Base-by-base conservation (phyloP, 2,888 invertebrate species). In the Callinectes sapidus region DNA sequence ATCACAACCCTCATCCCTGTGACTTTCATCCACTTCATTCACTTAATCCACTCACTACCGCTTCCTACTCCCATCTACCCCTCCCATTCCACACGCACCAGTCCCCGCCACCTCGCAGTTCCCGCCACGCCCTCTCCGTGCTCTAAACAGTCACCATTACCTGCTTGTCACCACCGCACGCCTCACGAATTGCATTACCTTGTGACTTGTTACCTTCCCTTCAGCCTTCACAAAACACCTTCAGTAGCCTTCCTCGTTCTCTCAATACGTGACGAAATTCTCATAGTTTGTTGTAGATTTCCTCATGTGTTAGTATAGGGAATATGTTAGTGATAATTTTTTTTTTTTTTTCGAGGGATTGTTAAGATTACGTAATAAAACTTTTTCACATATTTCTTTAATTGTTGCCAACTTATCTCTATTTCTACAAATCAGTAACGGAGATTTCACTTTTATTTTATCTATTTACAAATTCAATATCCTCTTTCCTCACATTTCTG, bases 121-220 rank as follows among this genome's bases (percentile, higher is more conserved):
- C 23, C 28, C n/a, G 71, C 71, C 71, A 71, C 71, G 28, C 71
- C 71, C 71, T 71, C 71, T 71, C 71, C 71, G 71, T 71, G n/a
- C 71, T 71, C n/a, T 71, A 28, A 13, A 28, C 71, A 71, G 61
- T 61, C 61, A 61, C 61, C 61, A 61, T 61, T 71, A 71, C 71
- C n/a, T n/a, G n/a, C n/a, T 71, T n/a, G n/a, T 71, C 13, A 71
- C 23, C 61, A 61, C 61, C 61, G 23, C 61, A 61, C 61, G 18
- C 61, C 61, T 8, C 23, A 16, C 61, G 23, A 16, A 61, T 61
- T 61, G 16, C 23, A 71, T 28, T 71, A 23, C 71, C 28, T 71
- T 13, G 8, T 71, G 13, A 13, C 5, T 71, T 28, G n/a, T 28
- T 71, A 2, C n/a, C 28, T 28, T 71, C n/a, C 71, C 10, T 71